Conservation (phyloP, 2,797 vertebrate genomes). For the Amblyopsis hoosieri region DNA sequence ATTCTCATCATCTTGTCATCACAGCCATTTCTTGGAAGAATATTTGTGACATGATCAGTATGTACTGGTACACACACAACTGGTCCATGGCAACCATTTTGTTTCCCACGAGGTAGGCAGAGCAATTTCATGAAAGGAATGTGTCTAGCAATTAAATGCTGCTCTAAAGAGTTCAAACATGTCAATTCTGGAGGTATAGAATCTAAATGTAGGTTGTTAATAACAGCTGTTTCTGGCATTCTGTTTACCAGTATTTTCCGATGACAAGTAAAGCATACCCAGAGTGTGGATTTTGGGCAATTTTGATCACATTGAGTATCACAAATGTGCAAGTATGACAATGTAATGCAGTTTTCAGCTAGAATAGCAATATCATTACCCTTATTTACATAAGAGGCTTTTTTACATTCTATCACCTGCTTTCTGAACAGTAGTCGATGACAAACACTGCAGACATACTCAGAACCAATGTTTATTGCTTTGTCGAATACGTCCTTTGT, state of each 20-base stretch:
- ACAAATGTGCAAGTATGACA: no score
- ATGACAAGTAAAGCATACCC: conserved; percentile 29
- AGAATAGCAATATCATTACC: no score
- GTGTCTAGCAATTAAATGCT: not conserved
- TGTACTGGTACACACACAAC: not conserved
- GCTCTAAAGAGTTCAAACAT: not conserved
- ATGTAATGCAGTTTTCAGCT: no score
- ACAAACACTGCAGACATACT: no score
- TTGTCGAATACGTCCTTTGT: no score
- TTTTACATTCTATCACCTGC: no score
- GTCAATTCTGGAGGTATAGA: conserved; percentile 6
- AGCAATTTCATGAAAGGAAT: conserved; percentile 32
- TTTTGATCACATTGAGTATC: no score
- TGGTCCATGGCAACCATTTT: conserved; percentile 17
- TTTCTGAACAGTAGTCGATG: no score
- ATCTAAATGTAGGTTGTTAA: not conserved
- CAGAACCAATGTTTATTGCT: no score
- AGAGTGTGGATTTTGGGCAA: conserved; percentile 2
- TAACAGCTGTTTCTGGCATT: conserved; percentile 21
- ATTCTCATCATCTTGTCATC: conserved; percentile 14
- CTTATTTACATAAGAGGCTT: no score
- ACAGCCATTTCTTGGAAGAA: conserved; percentile 18
- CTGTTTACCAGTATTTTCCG: conserved; percentile 11
- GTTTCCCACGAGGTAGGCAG: conserved; percentile 13
- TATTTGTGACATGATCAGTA: conserved; percentile 2